Evolutionary conservation across 2,888 invertebrate genomes (phyloP), one percentile per base, ranked within the genome.

Genomic region (Allacma fusca): DNA sequence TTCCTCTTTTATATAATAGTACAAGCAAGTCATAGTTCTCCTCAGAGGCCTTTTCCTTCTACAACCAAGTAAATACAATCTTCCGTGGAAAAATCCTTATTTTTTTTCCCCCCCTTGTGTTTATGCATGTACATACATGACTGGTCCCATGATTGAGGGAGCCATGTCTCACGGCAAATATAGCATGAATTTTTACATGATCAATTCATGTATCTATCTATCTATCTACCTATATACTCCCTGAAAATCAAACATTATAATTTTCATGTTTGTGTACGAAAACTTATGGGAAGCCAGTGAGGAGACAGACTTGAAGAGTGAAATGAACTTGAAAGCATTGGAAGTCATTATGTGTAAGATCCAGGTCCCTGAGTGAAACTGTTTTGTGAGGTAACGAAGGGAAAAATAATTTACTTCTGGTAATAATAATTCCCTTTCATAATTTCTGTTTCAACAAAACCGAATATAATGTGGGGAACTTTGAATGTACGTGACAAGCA

Each of bases 371-470:
- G 16, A 50, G 1, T n/a, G 2, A 50, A 50, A 50, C 50, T 50
- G 19, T 16, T 12, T 13, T n/a, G 50, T 50, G 50, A 13, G 34
- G 59, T 65, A 74, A 74, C 40, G 71, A 43, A 72, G 67, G n/a
- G 67, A 62, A 64, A 68, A 78, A 69, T 50, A 50, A 50, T 50
- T 50, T 50, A 19, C 50, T 50, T 50, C 19, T n/a, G n/a, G 73
- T 74, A 78, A 78, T 78, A 50, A 78, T 74, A 78, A 78, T 78
- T 78, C 69, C 40, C 64, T 64, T 44, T 74, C 74, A 78, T 78
- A 78, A 78, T 78, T 78, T 78, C 74, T 78, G 78, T 78, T 78
- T 78, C 69, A 78, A 78, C 69, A 78, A 74, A 73, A 70, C 78
- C 74, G 78, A 78, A 74, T 77, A n/a, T n/a, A 67, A 50, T 67